phyloP scores from a whole-genome alignment of 2,888 invertebrate species.

The Anthrax anthrax region DNA sequence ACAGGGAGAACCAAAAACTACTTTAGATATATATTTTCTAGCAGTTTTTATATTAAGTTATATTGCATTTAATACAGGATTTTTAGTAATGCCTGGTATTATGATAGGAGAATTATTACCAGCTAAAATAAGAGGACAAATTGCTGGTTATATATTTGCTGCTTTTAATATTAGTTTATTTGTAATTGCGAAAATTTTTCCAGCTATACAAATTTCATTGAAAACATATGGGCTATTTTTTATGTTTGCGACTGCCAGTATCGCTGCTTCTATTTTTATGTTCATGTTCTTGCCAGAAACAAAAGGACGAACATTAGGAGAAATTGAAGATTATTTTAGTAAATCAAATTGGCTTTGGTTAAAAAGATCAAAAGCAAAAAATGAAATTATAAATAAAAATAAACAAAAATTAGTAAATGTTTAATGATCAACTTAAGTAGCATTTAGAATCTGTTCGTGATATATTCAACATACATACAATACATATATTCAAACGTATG shows the following conservation, averaged over 20 bases:
- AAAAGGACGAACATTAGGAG: constrained; percentile 51
- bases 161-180: constrained; percentile 55
- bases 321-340: constrained; percentile 67
- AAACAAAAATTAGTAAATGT: too few species aligned
- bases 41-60: constrained; percentile 46
- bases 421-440: too few species aligned
- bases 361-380: constrained; percentile 15
- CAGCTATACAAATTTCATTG: constrained; percentile 41
- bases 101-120: constrained; percentile 65
- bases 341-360: constrained; percentile 48
- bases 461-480: too few species aligned
- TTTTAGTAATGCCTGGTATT: constrained; percentile 59
- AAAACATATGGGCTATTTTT: constrained; percentile 55
- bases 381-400: constrained; percentile 8
- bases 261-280: constrained; percentile 47
- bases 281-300: constrained; percentile 61
- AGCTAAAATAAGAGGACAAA: constrained; percentile 54
- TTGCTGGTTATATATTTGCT: constrained; percentile 59
- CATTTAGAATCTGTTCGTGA: too few species aligned
- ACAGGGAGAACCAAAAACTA: constrained; percentile 20
- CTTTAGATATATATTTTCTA: constrained; percentile 30
- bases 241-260: constrained; percentile 50
- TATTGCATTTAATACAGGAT: constrained; percentile 59
- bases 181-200: constrained; percentile 54
- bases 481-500: too few species aligned